phyloP scores from a whole-genome alignment of 2,888 invertebrate genomes.

The Ecliptopera silaceata region DNA sequence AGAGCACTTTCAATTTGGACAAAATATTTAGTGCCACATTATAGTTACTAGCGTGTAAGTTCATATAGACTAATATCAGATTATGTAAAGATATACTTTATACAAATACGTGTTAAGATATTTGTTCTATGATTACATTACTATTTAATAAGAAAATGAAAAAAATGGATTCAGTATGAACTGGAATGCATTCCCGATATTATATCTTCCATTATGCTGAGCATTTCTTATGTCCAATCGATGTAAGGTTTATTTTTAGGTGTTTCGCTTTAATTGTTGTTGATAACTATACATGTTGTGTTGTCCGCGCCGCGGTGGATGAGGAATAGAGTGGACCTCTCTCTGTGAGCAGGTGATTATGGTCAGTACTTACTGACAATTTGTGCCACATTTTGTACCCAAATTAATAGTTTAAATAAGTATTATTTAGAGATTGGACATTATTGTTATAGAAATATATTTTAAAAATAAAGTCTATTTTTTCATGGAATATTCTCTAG shows the following conservation, averaged over 20 bases:
- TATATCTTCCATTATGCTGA: slow-evolving; percentile 63
- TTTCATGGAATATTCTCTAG: slow-evolving; percentile 50
- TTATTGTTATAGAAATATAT: slow-evolving; percentile 37
- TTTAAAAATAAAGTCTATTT: slow-evolving; percentile 46
- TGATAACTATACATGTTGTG: slow-evolving; percentile 39
- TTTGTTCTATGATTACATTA: slow-evolving; percentile 71
- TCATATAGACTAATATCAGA: slow-evolving; percentile 36
- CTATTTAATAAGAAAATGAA: slow-evolving; percentile 51
- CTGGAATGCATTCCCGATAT: slow-evolving; percentile 71
- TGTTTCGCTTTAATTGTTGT: slow-evolving; percentile 32
- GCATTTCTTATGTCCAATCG: slow-evolving; percentile 58
- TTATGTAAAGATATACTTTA: slow-evolving; percentile 52
- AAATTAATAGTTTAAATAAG: slow-evolving; percentile 33
- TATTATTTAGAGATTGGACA: slow-evolving; percentile 34
- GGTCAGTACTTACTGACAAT: slow-evolving; percentile 29
- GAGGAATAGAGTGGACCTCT: slow-evolving; percentile 31
- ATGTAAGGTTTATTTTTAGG: slow-evolving; percentile 34
- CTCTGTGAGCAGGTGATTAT: slow-evolving; percentile 52
- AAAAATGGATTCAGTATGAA: slow-evolving; percentile 46
- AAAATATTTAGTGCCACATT: slow-evolving; percentile 50
- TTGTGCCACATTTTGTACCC: slow-evolving; percentile 42
- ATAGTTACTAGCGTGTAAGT: slow-evolving; percentile 48
- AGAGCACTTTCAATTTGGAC: slow-evolving; percentile 47
- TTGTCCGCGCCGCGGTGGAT: slow-evolving; percentile 43
- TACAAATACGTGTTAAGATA: slow-evolving; percentile 63